Evolutionary conservation across 1,140 invertebrate species (phyloP), one percentile per base, ranked within the genome.

Genomic region (Conus ventricosus): DNA sequence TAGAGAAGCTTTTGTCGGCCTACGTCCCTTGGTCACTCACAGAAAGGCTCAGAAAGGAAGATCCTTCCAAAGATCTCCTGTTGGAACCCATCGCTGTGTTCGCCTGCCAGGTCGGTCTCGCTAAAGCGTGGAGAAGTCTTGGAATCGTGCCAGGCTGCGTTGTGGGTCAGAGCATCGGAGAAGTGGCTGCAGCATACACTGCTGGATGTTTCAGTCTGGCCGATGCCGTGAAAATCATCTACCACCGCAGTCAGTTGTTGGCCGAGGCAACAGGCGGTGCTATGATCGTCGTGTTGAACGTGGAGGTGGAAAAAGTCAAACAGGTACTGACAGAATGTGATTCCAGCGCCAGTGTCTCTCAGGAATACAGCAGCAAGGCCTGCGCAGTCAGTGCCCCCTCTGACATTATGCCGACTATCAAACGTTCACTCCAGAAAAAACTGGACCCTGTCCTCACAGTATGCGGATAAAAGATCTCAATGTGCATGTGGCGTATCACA

Each of bases 101-200:
- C 81, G 84, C 91, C 6, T 89, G 86, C 84, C 91, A 91, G 81
- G 90, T 91, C 13, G 89, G 85, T 17, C 80, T 90, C 0, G 76
- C 82, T 6, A 25, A 27, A 10, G n/a, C 91, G 7, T 91, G 87
- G 87, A 80, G 54, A 23, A 54, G 88, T 80, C 89, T 53, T 17
- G 89, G 90, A 4, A 53, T 91, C 17, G 53, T 53, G 53, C 60
- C 88, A 20, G 25, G 78, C 78, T 81, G 25, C 17, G 63, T 91
- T 17, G n/a, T 91, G 0, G 91, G 90, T n/a, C 90, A 91, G 82
- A 90, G 89, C 10, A 88, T 91, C 17, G 91, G 91, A 11, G 91
- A 92, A 78, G 91, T 92, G 53, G 89, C 91, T 51, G 90, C 91
- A 17, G 88, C 91, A 1, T 88, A 88, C 63, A 89, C 81, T 25